Percentiles rank a stretch among this genome's conserved stretches.
Conservation (phyloP, 2,113 vertebrate genomes). For the Plectropomus leopardus region DNA sequence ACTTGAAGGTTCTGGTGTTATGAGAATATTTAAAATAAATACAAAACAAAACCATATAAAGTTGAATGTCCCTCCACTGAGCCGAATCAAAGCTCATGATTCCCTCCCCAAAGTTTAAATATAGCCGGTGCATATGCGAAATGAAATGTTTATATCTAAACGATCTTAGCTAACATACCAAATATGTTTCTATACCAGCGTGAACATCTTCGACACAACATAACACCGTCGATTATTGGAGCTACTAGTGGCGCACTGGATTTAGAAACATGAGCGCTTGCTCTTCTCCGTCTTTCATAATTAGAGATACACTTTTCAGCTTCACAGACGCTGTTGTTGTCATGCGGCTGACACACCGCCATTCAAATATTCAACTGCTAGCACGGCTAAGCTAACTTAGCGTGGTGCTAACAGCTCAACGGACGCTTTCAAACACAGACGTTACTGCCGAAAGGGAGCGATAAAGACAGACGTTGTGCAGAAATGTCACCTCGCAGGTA, state of each 20-base stretch:
- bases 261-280: fast-evolving
- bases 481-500: fast-evolving
- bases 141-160: neutral
- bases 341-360: slow-evolving; percentile 59
- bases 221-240: neutral
- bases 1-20: too few relatives aligned
- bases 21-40: too few relatives aligned
- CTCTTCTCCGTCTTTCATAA: fast-evolving
- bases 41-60: too few relatives aligned
- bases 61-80: too few relatives aligned
- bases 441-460: too few relatives aligned
- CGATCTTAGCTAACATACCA: neutral
- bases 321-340: slow-evolving; percentile 55
- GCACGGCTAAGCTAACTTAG: slow-evolving; percentile 74
- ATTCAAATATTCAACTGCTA: slow-evolving; percentile 70
- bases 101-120: neutral
- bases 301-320: neutral
- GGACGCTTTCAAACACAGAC: neutral
- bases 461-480: too few relatives aligned
- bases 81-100: neutral
- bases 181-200: neutral
- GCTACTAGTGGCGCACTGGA: fast-evolving
- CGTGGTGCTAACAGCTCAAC: slow-evolving; percentile 33
- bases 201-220: slow-evolving; percentile 1
- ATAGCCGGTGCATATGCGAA: neutral